These are phyloP conservation scores for Zeuzera pyrina DNA, from an alignment of 2,888 invertebrate genomes.

Conservation along the genomic window DNA sequence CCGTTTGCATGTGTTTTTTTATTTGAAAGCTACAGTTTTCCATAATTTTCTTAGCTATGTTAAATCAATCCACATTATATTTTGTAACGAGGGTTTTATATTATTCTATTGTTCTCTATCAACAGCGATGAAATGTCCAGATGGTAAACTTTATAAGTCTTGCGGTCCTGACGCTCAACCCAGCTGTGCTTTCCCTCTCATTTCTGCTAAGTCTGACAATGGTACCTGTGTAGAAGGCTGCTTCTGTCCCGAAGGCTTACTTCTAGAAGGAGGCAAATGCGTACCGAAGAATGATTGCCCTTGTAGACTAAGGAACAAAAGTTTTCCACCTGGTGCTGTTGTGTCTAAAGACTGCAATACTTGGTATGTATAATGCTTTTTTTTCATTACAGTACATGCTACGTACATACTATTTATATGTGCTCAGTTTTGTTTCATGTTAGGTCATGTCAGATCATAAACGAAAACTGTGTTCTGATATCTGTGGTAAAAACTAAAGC, in stretches of 20 bases:
- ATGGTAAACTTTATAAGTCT: constrained; percentile 82
- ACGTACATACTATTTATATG: no score
- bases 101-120: constrained; percentile 21
- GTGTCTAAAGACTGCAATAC: constrained; percentile 89
- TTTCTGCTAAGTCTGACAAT: constrained; percentile 28
- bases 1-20: no score
- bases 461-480: no score
- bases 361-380: constrained; percentile 80
- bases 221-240: constrained; percentile 88
- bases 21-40: no score
- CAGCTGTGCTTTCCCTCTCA: constrained; percentile 76
- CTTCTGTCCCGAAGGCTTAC: constrained; percentile 86
- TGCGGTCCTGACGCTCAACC: constrained; percentile 84
- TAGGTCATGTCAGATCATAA: no score
- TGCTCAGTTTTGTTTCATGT: no score
- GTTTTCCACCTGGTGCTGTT: constrained; percentile 78
- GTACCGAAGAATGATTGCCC: constrained; percentile 83
- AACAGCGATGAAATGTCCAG: constrained; percentile 86
- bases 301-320: constrained; percentile 82
- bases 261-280: constrained; percentile 83
- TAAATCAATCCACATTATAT: no score
- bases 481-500: no score
- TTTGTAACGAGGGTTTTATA: no score
- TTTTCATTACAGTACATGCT: no score
- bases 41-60: no score